Evolutionary conservation across 2,888 invertebrate species (phyloP).

Genomic region (Epinotia ramella): DNA sequence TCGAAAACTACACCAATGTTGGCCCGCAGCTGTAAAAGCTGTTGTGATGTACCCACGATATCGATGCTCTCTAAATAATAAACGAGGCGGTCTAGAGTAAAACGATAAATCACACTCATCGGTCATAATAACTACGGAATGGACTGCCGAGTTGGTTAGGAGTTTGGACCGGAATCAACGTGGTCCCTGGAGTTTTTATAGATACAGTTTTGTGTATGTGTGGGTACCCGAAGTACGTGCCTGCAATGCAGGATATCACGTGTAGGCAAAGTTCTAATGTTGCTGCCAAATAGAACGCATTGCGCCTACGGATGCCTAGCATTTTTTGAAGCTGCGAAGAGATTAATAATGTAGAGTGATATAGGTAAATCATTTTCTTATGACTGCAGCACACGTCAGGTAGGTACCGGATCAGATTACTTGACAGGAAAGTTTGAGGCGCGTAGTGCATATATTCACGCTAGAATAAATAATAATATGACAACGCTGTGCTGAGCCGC

Average conservation of each 20-base stretch:
- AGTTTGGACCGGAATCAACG: constrained; percentile 43
- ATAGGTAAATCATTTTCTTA: too few species aligned
- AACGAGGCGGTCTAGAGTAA: constrained; percentile 34
- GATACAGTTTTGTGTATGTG: constrained; percentile 20
- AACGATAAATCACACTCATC: constrained; percentile 46
- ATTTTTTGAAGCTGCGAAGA: constrained; percentile 9
- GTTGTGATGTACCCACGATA: constrained; percentile 20
- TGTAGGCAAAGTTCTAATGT: constrained; percentile 39
- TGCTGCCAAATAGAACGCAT: constrained; percentile 43
- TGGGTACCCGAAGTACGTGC: constrained; percentile 36
- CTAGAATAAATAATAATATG: too few species aligned
- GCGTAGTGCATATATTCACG: too few species aligned
- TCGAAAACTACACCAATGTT: not conserved
- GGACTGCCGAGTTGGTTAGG: constrained; percentile 41
- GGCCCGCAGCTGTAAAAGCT: constrained; percentile 21
- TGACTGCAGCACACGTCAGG: too few species aligned
- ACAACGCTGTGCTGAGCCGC: too few species aligned
- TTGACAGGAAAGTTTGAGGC: too few species aligned
- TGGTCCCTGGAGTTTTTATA: constrained; percentile 35
- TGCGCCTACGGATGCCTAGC: constrained; percentile 33
- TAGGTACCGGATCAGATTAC: too few species aligned
- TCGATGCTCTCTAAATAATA: constrained; percentile 36
- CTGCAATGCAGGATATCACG: constrained; percentile 43
- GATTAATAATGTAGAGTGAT: not conserved
- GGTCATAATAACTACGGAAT: constrained; percentile 46